Evolutionary conservation across 2,113 vertebrate species (phyloP).

Genomic region (Calyptommatus sinebrachiatus): DNA sequence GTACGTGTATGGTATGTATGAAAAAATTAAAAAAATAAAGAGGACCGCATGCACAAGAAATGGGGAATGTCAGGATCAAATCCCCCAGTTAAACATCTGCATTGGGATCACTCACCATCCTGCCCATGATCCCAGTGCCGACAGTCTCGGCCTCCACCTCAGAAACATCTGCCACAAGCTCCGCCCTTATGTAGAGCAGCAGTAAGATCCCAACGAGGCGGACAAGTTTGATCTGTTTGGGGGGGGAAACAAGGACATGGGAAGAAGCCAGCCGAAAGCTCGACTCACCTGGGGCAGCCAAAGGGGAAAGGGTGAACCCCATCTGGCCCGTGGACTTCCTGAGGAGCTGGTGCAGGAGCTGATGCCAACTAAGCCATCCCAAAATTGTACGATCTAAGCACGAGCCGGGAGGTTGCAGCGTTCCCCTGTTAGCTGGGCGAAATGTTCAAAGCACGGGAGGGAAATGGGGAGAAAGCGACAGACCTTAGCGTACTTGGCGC

Average conservation of each 20-base stretch:
- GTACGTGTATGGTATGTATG: no score
- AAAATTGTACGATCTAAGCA: neutral
- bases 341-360: no score
- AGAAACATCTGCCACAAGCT: slow-evolving; percentile 83
- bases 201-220: slow-evolving; percentile 96
- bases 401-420: neutral
- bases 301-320: neutral
- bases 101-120: slow-evolving; percentile 83
- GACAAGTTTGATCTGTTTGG: slow-evolving; percentile 85
- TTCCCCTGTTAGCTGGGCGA: no score
- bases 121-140: slow-evolving; percentile 97
- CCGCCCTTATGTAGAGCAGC: slow-evolving; percentile 86
- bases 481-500: slow-evolving; percentile 94
- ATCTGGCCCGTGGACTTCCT: no score
- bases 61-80: no score
- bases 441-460: neutral
- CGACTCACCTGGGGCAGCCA: neutral
- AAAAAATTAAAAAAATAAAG: no score
- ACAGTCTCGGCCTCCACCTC: slow-evolving; percentile 90
- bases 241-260: neutral
- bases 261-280: neutral
- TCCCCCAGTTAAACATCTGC: no score
- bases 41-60: no score
- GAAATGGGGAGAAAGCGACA: slow-evolving; percentile 30
- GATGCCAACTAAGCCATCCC: no score